Evolutionary conservation across 53 echinoderm and acorn worm genomes (phyloP).

Genomic region (Paracentrotus lividus): DNA sequence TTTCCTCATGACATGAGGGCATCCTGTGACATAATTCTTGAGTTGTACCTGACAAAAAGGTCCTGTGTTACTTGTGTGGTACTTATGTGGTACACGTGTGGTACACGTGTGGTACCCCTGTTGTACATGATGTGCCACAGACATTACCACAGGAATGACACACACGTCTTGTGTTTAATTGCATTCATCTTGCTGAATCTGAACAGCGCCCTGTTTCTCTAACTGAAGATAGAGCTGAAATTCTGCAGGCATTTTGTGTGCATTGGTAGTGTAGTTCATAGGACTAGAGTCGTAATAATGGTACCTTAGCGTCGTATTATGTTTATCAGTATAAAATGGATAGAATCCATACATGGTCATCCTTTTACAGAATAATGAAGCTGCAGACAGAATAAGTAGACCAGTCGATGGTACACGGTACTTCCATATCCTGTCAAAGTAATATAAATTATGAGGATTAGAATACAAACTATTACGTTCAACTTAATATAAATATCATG

Average conservation of each 20-base stretch:
- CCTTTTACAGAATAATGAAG: conserved; percentile 17
- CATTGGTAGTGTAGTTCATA: neutral
- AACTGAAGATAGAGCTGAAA: neutral
- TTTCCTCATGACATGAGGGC: no score
- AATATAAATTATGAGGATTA: neutral
- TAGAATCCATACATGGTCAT: conserved; percentile 5
- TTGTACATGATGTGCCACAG: no score
- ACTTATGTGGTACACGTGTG: no score
- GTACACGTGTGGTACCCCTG: no score
- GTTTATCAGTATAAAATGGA: neutral
- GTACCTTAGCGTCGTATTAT: neutral
- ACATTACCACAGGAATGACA: no score
- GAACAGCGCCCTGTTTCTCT: neutral
- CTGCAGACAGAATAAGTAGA: neutral
- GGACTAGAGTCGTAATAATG: neutral
- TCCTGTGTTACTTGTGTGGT: no score
- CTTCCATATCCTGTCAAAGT: neutral
- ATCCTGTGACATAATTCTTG: no score
- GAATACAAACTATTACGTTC: no score
- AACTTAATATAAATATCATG: no score
- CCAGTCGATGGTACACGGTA: neutral
- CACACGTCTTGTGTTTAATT: neutral
- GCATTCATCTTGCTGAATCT: neutral
- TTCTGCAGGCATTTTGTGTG: conserved; percentile 15
- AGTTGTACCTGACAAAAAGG: no score